Percentiles rank a stretch among this genome's conserved stretches.
Conservation (phyloP, 2,113 vertebrate species). For the Daubentonia madagascariensis region DNA sequence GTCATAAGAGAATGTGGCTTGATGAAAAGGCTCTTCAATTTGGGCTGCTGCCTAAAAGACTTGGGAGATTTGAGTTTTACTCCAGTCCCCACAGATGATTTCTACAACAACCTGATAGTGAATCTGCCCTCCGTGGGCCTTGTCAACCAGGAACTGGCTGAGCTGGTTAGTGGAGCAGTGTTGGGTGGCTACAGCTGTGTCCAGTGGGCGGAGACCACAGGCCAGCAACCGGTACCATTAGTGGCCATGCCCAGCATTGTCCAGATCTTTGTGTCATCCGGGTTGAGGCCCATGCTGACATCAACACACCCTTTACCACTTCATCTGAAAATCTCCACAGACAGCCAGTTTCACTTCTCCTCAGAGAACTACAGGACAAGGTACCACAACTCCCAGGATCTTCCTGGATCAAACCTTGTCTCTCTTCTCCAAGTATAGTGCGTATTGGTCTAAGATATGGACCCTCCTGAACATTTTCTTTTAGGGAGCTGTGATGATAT, state of each 20-base stretch:
- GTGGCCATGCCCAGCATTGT: conserved; percentile 89
- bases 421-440: conserved; percentile 89
- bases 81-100: background rate
- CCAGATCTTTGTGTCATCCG: conserved; percentile 94
- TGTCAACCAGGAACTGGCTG: background rate
- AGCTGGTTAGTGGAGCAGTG: background rate
- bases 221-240: conserved; percentile 93
- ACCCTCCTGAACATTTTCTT: conserved; percentile 89
- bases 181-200: background rate
- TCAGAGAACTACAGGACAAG: background rate
- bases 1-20: conserved; percentile 91
- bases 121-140: background rate
- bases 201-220: conserved; percentile 69
- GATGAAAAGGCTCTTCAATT: conserved; percentile 87
- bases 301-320: conserved; percentile 94
- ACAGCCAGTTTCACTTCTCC: background rate
- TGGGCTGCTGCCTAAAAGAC: conserved; percentile 80
- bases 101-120: background rate
- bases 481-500: conserved; percentile 60
- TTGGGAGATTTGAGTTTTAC: background rate
- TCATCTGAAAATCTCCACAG: conserved; percentile 82
- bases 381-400: background rate
- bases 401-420: conserved; percentile 86
- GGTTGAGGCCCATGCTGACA: conserved; percentile 95
- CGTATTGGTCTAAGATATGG: conserved; percentile 93